phyloP scores from a whole-genome alignment of 2,113 vertebrate genomes.

The Nannobrachium achirus region DNA sequence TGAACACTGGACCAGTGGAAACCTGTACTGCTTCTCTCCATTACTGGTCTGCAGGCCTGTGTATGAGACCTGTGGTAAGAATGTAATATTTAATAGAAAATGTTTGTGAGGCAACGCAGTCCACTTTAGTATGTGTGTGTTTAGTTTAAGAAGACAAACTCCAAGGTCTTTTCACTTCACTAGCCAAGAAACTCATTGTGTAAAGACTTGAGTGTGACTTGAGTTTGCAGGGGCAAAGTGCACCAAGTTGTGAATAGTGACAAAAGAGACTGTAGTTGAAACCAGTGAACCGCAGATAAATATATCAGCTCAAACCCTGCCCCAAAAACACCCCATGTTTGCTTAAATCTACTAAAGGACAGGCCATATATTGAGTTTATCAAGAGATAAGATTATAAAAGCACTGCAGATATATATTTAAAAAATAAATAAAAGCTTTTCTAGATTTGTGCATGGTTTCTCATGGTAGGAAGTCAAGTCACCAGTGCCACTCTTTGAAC shows the following conservation, averaged over 20 bases:
- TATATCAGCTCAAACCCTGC: slow-evolving; percentile 34
- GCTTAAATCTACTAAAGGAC: background rate
- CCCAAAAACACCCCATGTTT: background rate
- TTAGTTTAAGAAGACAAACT: background rate
- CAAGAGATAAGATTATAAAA: background rate
- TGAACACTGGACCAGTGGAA: too few relatives aligned
- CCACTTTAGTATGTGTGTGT: background rate
- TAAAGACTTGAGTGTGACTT: slow-evolving; percentile 12
- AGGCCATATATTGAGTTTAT: background rate
- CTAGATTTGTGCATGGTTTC: slow-evolving; percentile 18
- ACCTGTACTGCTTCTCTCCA: too few relatives aligned
- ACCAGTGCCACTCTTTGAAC: slow-evolving; percentile 60
- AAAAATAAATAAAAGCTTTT: slow-evolving; percentile 56
- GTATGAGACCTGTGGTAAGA: background rate
- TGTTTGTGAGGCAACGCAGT: background rate
- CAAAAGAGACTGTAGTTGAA: slow-evolving; percentile 30
- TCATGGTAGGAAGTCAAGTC: slow-evolving; percentile 29
- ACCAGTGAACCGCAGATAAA: slow-evolving; percentile 18
- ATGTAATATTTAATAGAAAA: background rate
- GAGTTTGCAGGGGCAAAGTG: slow-evolving; percentile 55
- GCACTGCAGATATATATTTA: background rate
- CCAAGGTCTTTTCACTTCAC: slow-evolving; percentile 1
- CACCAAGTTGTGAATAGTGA: slow-evolving; percentile 36
- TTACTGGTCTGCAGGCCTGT: too few relatives aligned
- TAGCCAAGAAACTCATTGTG: background rate